Conservation (phyloP, 1,140 invertebrate genomes). For the Heliconius congener region DNA sequence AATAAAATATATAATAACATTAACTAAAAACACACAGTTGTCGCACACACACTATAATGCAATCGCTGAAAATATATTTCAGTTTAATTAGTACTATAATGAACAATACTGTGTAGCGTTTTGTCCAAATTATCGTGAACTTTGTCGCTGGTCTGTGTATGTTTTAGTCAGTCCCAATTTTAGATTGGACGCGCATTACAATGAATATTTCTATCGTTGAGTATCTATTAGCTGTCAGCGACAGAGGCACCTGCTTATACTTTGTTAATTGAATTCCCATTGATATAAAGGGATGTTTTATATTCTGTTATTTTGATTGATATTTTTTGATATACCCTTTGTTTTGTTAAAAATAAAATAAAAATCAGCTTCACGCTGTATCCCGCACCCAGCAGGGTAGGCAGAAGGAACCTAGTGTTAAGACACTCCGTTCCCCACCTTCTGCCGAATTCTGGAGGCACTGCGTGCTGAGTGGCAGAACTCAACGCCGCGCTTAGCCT, state of each 20-base stretch:
- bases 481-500: no score
- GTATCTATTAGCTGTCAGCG: conserved; percentile 57
- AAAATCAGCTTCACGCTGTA: no score
- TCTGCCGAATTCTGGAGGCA: no score
- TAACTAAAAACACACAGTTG: neutral
- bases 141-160: neutral
- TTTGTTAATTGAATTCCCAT: conserved; percentile 67
- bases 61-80: conserved; percentile 15
- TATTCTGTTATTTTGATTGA: neutral
- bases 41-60: neutral
- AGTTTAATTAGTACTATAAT: conserved; percentile 14
- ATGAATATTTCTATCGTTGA: conserved; percentile 36
- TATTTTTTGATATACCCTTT: neutral
- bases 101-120: conserved; percentile 16
- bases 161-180: conserved; percentile 14
- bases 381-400: no score
- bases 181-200: conserved; percentile 40
- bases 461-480: no score
- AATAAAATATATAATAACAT: neutral
- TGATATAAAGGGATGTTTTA: conserved; percentile 45
- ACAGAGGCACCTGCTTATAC: conserved; percentile 55
- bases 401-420: no score
- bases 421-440: no score
- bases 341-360: neutral
- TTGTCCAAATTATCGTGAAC: conserved; percentile 12